A percentile compares a stretch with the other conserved stretches of the same genome.
Conservation (phyloP, 1,140 invertebrate genomes). For the Ceratina australensis region DNA sequence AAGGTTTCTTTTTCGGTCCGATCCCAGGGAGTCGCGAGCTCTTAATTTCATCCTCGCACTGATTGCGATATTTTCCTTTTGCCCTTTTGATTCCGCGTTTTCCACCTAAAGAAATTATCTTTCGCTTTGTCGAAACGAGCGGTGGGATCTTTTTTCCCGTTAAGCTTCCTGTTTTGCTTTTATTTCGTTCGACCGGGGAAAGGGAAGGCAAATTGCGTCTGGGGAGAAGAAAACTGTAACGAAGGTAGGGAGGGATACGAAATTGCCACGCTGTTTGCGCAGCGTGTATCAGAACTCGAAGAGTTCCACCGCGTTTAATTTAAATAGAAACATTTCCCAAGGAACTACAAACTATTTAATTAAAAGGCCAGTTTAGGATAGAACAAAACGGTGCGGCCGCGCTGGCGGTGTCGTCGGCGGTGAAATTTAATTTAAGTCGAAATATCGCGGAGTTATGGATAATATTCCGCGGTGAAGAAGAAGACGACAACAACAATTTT, state of each 20-base stretch:
- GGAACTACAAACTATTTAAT: slow-evolving; percentile 21
- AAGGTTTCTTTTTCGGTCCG: slow-evolving; percentile 17
- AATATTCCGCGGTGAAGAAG: slow-evolving; percentile 8
- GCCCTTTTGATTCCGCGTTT: not conserved
- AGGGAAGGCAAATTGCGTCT: slow-evolving; percentile 4
- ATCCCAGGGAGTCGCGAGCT: slow-evolving; percentile 17
- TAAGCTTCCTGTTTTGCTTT: no score
- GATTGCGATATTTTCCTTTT: slow-evolving; percentile 35
- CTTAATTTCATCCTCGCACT: slow-evolving; percentile 30
- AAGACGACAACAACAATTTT: not conserved
- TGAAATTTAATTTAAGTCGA: slow-evolving; percentile 25
- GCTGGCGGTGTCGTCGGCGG: not conserved
- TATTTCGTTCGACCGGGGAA: not conserved
- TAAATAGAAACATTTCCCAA: slow-evolving; percentile 18
- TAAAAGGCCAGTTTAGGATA: slow-evolving; percentile 8
- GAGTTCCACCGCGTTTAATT: slow-evolving; percentile 16
- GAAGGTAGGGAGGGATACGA: not conserved
- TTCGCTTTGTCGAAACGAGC: slow-evolving; percentile 1
- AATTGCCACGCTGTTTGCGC: slow-evolving; percentile 1
- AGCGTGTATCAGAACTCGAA: slow-evolving; percentile 1
- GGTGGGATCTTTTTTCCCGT: not conserved
- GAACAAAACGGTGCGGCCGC: not conserved
- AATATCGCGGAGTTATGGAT: slow-evolving; percentile 23
- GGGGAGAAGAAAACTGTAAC: not conserved
- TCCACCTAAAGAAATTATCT: slow-evolving; percentile 2